Base-by-base conservation (phyloP, 35 echinoderm and acorn worm genomes). In the Hemicentrotus pulcherrimus region DNA sequence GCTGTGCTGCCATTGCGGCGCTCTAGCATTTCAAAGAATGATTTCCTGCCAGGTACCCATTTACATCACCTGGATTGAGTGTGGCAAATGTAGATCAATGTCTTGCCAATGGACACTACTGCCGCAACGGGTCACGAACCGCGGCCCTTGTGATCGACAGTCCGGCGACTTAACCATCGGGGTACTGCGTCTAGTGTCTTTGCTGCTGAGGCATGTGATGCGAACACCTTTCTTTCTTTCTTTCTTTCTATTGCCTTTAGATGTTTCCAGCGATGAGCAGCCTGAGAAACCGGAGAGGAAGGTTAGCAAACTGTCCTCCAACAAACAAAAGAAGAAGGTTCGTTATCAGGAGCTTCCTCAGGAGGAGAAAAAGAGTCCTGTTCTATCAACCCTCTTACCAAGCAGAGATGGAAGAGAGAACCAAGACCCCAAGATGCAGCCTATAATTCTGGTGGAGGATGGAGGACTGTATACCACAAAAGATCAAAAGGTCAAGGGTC, bases 281-380 rank as follows among this genome's bases (percentile, higher is more conserved):
- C 65, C 65, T 78, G 65, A 78, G 4, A 78, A 78, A 78, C 15
- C 45, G 0, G 88, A 90, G 46, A 90, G 88, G 24, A 90, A 90
- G 46, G 32, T 12, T 32, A 50, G 46, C 48, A 93, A 93, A 58
- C 46, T 93, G 32, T 93, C 91, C 48, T 52, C 91, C 47, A 93
- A 93, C 48, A 93, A 93, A 93, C 91, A 93, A 58, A 47, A 58
- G 48, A 93, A 93, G 46, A 93, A 93, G 48, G 91, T 93, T 19
- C 91, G 91, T 33, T 93, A 93, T n/a, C 91, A 93, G 48, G 28
- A 93, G 41, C 46, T 93, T 13, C 91, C 46, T 31, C 3, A 31
- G 11, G 32, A 48, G 91, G 48, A 93, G 45, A 58, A 50, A 15
- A 93, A 31, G 45, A 93, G 91, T 47, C 46, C 45, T 4, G 30